Base-by-base conservation (phyloP, 1,140 invertebrate species). In the Caerostris extrusa region DNA sequence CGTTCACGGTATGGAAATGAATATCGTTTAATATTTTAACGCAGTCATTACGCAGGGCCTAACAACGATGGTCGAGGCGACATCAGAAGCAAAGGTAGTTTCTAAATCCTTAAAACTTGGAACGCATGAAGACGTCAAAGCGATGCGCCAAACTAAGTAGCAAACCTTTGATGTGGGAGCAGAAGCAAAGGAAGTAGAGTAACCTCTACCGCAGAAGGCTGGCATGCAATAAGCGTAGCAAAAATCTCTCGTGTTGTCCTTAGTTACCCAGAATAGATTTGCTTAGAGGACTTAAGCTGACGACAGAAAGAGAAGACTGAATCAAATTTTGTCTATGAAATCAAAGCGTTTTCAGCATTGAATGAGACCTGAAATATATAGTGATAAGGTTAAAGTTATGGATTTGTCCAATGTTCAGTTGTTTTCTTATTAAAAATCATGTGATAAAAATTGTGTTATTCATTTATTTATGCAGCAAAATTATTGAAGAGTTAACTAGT, bases 11-110 rank as follows among this genome's bases (percentile, higher is more conserved):
- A 91, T 83, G 56, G 71, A 91, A 91, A 91, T 83, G 90, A 82
- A 91, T 82, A 91, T 91, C 77, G 77, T 91, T 91, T 91, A 91
- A 91, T 91, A 91, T 91, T 60, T 91, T 91, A 82, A 91, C 69
- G 57, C 71, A 91, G 90, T 91, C 69, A 82, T 91, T 91, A 91
- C 58, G 56, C 8, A n/a, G 34, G 60, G 69, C 34, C 64, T 50
- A 71, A 91, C 90, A 82, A 81, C 71, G 71, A 55, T 60, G 19
- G 55, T 82, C 58, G 61, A 64, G 50, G 53, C 67, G 56, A 90
- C 61, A 57, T 71, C 55, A 77, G 6, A 71, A 90, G 88, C 34
- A 60, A 64, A 60, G 57, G 56, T 83, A 61, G 19, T 82, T 82
- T 60, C 57, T 34, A 91, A 91, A 91, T 56, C 90, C 60, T 82